Evolutionary conservation across 2,113 vertebrate genomes (phyloP).

Genomic region (Struthio camelus): DNA sequence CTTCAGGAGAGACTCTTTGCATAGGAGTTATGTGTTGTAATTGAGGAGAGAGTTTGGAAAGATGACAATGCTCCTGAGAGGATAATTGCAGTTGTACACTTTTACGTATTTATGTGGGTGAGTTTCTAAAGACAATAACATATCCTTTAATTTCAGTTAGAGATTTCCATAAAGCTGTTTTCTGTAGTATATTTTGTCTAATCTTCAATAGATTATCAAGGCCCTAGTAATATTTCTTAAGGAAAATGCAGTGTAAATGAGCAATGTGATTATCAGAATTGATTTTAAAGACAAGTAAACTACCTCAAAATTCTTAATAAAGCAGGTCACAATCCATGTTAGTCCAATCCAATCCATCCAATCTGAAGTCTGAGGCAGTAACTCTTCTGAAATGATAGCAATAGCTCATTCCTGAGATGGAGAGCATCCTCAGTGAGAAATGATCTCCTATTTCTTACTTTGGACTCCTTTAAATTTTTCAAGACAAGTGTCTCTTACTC

Average conservation of each 20-base stretch:
- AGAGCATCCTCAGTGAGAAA: not conserved
- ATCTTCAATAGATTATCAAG: not conserved
- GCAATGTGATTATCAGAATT: not conserved
- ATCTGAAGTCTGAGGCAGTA: not conserved
- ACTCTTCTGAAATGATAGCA: not conserved
- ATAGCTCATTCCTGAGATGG: not conserved
- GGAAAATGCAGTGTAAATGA: not conserved
- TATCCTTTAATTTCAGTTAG: not conserved
- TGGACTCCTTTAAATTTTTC: not conserved
- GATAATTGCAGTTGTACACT: not conserved
- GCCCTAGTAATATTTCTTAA: not conserved
- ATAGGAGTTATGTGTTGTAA: not conserved
- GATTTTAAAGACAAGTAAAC: not conserved
- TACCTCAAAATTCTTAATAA: not conserved
- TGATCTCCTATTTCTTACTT: not conserved
- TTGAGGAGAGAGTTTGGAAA: not conserved
- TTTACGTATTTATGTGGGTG: not conserved
- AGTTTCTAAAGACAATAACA: not conserved
- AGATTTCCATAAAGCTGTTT: not conserved
- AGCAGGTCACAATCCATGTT: not conserved
- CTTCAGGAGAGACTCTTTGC: not conserved
- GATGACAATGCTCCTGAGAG: not conserved
- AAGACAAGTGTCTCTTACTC: not conserved
- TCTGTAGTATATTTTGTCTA: not conserved
- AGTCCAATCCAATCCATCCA: not conserved